Evolutionary conservation across 2,797 vertebrate species (phyloP).

Genomic region (Semotilus atromaculatus): DNA sequence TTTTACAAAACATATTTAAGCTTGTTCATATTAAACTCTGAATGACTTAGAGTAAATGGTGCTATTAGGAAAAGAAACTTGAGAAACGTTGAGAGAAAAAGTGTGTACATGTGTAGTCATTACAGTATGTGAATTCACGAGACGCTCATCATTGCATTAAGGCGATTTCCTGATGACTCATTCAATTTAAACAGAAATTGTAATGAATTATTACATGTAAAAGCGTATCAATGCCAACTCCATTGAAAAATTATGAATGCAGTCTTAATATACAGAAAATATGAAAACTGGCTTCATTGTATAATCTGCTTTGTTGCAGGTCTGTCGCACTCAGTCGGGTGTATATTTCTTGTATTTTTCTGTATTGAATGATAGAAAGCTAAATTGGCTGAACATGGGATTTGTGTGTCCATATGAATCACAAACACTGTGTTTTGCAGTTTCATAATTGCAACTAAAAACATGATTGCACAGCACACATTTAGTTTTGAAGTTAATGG

Average conservation of each 20-base stretch:
- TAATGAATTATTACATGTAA: background rate
- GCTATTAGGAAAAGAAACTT: constrained; percentile 17
- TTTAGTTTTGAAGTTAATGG: background rate
- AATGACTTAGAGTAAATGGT: constrained; percentile 4
- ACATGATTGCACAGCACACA: background rate
- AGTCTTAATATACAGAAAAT: background rate
- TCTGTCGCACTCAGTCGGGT: background rate
- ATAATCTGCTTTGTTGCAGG: constrained; percentile 3
- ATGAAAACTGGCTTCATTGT: background rate
- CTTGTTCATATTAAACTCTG: constrained; percentile 5
- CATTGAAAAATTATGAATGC: background rate
- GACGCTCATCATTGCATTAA: background rate
- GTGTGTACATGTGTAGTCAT: background rate
- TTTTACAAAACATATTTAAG: background rate
- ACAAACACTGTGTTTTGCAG: background rate
- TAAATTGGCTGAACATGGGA: background rate
- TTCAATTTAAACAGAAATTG: background rate
- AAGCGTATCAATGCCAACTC: background rate
- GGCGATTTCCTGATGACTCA: background rate
- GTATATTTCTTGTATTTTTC: background rate
- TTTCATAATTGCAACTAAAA: constrained; percentile 2
- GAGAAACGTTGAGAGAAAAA: background rate
- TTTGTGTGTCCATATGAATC: background rate
- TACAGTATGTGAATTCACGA: background rate
- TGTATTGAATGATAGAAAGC: background rate